Base-by-base conservation (phyloP, 2,888 invertebrate species). In the Orthosia cruda region DNA sequence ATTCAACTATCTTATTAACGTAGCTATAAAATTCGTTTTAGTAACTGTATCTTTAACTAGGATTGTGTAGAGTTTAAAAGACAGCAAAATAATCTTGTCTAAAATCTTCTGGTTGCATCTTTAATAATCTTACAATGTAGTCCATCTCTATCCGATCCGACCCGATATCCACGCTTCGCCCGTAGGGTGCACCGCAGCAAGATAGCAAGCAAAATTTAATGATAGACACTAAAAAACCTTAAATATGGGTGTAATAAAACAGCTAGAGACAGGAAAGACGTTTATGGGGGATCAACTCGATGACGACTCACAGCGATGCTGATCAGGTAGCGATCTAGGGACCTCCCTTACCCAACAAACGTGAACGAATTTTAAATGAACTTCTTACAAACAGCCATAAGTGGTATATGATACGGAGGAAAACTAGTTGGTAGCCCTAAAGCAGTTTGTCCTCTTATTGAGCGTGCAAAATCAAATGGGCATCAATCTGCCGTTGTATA, bases 291-390 rank as follows among this genome's bases (percentile, higher is more conserved):
- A 54, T 65, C 81, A 55, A 74, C 50, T 32, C 32, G 45, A 54
- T 61, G 59, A 57, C 57, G 65, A 23, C 50, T 58, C 13, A 55
- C 54, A 18, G 13, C 59, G 40, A 71, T 58, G 69, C 70, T 76
- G 81, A 68, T 75, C 67, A 71, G 71, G 80, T 81, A 67, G 77
- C 68, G 62, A 57, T 78, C 69, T 76, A 67, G 23, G 59, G 57
- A 71, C 63, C 50, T 54, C 57, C 81, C 71, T 61, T 66, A 61
- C 64, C 61, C 69, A 64, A 55, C 57, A 61, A 70, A 86, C 89
- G 89, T 89, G 88, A 81, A 72, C 57, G 62, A 88, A 83, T 80
- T 89, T 73, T 72, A 74, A 81, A 88, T 84, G 52, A 71, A 72
- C 20, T 81, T 77, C 61, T 81, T 77, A 26, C 52, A 49, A 68